Percentiles rank a stretch among this genome's conserved stretches.
phyloP scores from a whole-genome alignment of 2,113 vertebrate species.

The Sturnira hondurensis region DNA sequence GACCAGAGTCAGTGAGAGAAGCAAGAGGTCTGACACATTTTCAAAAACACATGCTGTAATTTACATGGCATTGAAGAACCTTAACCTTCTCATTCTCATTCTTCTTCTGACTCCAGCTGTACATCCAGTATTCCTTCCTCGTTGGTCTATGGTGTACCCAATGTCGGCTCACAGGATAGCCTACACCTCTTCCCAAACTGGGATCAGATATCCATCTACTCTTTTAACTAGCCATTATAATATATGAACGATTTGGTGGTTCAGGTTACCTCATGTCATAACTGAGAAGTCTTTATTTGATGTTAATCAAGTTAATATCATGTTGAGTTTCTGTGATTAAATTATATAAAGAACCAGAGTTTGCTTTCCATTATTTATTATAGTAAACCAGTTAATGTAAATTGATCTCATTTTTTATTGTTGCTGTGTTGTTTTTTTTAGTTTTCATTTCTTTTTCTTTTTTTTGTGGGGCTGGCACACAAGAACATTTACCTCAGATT shows the following conservation, averaged over 20 bases:
- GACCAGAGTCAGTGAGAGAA: not conserved
- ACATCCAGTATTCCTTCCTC: not conserved
- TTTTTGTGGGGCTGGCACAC: not conserved
- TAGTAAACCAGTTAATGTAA: not conserved
- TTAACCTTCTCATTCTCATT: not conserved
- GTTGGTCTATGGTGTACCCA: not conserved
- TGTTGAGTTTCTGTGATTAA: not conserved
- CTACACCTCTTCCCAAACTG: not conserved
- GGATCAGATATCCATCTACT: too few species aligned
- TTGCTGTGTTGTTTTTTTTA: not conserved
- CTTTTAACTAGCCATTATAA: not conserved
- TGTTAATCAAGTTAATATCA: not conserved
- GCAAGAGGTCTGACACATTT: not conserved
- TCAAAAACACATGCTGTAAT: not conserved
- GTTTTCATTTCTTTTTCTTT: not conserved
- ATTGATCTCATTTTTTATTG: not conserved
- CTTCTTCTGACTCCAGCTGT: not conserved
- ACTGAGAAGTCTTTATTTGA: not conserved
- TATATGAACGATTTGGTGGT: not conserved
- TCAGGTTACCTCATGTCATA: not conserved
- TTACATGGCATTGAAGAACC: not conserved
- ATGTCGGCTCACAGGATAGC: rapidly evolving
- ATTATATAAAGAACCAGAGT: not conserved
- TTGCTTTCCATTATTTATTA: not conserved
- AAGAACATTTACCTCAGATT: not conserved